Conservation (phyloP, 2,888 invertebrate genomes). For the Mayetiola destructor region DNA sequence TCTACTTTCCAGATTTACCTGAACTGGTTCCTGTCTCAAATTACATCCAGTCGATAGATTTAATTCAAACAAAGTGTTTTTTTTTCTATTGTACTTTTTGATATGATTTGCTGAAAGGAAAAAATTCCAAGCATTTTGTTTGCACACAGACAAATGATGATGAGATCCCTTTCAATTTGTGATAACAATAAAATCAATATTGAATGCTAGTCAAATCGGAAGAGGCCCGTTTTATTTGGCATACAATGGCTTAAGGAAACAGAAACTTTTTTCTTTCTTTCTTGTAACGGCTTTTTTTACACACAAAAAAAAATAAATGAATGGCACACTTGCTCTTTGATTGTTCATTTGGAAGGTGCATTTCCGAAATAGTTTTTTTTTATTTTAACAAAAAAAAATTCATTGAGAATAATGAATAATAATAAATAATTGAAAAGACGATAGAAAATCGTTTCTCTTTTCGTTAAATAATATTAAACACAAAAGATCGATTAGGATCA, state of each 20-base stretch:
- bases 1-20: constrained; percentile 2
- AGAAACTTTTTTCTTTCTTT: no score
- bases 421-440: no score
- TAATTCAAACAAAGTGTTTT: no score
- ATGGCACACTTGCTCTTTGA: constrained; percentile 7
- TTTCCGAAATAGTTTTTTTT: background rate
- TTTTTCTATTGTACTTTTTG: background rate
- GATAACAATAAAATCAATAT: background rate
- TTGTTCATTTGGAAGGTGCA: constrained; percentile 5
- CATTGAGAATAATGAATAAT: no score
- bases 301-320: background rate
- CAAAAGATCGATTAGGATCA: no score
- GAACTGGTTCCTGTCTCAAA: background rate
- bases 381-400: no score
- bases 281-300: no score
- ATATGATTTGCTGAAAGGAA: background rate
- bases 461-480: no score
- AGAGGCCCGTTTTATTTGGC: background rate
- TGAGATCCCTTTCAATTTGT: background rate
- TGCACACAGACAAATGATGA: constrained; percentile 9
- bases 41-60: no score
- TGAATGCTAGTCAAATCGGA: no score
- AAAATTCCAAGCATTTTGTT: constrained; percentile 2
- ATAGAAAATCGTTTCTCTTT: no score
- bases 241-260: background rate